Base-by-base conservation (phyloP, 2,797 vertebrate genomes). In the Taenioides sp. region DNA sequence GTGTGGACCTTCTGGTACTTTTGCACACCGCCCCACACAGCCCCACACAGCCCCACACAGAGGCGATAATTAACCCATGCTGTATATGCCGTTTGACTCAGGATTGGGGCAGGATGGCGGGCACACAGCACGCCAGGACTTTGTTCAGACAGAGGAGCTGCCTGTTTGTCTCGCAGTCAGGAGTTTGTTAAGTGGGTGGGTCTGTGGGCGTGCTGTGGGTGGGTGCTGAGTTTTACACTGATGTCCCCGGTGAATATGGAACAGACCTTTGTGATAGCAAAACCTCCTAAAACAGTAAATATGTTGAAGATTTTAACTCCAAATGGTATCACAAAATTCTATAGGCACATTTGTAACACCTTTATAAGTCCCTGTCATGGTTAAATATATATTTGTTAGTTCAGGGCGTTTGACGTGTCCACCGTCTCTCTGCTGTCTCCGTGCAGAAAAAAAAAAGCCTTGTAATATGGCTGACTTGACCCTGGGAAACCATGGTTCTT, bases 31-130 rank as follows among this genome's bases (percentile, higher is more conserved):
- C 50, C 50, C 84, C 86, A 84, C 43, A 49, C 47, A 49, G 49
- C 49, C 49, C n/a, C 52, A 18, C 81, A 83, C 74, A 83, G 12
- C 20, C 52, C 9, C 81, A 84, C 74, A 84, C 74, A 77, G 88
- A 90, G 88, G 90, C 87, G 88, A 88, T 90, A 90, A 90, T 91
- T 87, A 89, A 79, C 75, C 83, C 85, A 84, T 76, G 78, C 79
- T 86, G 80, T 71, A 63, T 43, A 80, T 37, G 66, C 77, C 28
- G 77, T 65, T 79, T 82, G 78, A 89, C 81, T 80, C 81, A 76
- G 73, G 76, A 68, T 75, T 27, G 78, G 83, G 71, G 16, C 68
- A 60, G 61, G 52, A 70, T 75, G 78, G 80, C 67, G 77, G 79
- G 84, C 73, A 75, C 72, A 11, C 20, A 5, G 57, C 70, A 76